Evolutionary conservation across 2,113 vertebrate species (phyloP).

Genomic region (Hemibagrus wyckioides): DNA sequence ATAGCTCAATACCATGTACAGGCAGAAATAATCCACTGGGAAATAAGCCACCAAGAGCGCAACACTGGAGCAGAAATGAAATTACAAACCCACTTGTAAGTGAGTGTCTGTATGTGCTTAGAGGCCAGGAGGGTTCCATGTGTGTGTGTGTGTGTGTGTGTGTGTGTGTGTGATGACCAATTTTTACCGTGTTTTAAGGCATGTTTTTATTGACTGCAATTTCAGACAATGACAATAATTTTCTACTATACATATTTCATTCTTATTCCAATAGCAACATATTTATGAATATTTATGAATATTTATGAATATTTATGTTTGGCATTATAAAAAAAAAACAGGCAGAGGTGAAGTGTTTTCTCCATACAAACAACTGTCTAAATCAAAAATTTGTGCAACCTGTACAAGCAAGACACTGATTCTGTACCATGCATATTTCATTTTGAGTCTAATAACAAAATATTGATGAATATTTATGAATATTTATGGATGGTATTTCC

Average conservation of each 20-base stretch:
- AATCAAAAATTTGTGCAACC: too few relatives aligned
- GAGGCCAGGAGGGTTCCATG: constrained; percentile 42
- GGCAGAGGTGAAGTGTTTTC: not conserved
- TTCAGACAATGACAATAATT: constrained; percentile 32
- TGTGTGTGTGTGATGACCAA: constrained; percentile 40
- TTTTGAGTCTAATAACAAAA: too few relatives aligned
- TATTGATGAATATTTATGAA: too few relatives aligned
- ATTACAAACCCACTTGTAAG: constrained; percentile 77
- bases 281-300: too few relatives aligned
- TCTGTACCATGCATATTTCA: too few relatives aligned
- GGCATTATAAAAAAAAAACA: not conserved
- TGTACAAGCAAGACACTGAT: too few relatives aligned
- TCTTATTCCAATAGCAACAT: not conserved
- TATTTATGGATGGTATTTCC: too few relatives aligned
- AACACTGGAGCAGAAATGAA: constrained; percentile 76
- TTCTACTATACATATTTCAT: not conserved
- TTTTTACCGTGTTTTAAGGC: constrained; percentile 61
- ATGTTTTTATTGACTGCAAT: constrained; percentile 66
- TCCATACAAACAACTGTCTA: not conserved
- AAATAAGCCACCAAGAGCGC: constrained; percentile 78
- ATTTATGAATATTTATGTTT: not conserved
- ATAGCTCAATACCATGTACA: constrained; percentile 70
- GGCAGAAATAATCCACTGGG: constrained; percentile 75
- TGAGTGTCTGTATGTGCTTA: constrained; percentile 57
- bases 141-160: constrained; percentile 63